phyloP scores from a whole-genome alignment of 2,797 vertebrate genomes.

The Gambusia yucatana region DNA sequence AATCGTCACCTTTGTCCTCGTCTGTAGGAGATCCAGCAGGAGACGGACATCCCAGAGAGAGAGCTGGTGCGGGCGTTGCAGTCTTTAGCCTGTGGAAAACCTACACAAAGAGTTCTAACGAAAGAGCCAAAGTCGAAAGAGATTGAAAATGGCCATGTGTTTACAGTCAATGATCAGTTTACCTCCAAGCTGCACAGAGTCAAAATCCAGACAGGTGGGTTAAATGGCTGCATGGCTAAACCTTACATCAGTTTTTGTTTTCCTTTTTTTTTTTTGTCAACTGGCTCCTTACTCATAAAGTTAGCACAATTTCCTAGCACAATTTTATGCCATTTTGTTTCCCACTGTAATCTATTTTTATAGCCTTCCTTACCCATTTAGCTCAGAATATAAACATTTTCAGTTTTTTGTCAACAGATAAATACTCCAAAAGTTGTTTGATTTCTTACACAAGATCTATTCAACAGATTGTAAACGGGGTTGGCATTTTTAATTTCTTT shows the following conservation, averaged over 20 bases:
- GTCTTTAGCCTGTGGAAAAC: slow-evolving; percentile 91
- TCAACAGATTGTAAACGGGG: not conserved
- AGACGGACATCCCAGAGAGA: slow-evolving; percentile 96
- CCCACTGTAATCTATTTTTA: not conserved
- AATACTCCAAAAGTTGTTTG: not conserved
- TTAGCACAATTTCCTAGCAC: not conserved
- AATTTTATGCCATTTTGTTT: not conserved
- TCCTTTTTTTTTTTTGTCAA: no score
- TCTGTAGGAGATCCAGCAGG: slow-evolving; percentile 94
- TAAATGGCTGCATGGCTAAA: slow-evolving; percentile 2
- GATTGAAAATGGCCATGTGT: slow-evolving; percentile 97
- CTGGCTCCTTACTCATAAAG: no score
- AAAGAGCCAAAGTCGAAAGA: slow-evolving; percentile 99
- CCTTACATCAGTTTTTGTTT: not conserved
- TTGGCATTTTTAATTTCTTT: not conserved
- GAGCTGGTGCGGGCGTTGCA: slow-evolving; percentile 95
- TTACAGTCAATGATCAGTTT: slow-evolving; percentile 99
- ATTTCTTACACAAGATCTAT: not conserved
- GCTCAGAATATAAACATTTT: not conserved
- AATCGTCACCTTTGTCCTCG: not conserved
- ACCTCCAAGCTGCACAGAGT: slow-evolving; percentile 99
- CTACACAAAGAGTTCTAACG: slow-evolving; percentile 95
- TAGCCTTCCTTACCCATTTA: not conserved
- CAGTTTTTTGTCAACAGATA: not conserved
- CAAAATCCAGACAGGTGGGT: slow-evolving; percentile 84